Evolutionary conservation across 2,888 invertebrate genomes (phyloP), one percentile per base, ranked within the genome.

Genomic region (Cheilosia impressa): DNA sequence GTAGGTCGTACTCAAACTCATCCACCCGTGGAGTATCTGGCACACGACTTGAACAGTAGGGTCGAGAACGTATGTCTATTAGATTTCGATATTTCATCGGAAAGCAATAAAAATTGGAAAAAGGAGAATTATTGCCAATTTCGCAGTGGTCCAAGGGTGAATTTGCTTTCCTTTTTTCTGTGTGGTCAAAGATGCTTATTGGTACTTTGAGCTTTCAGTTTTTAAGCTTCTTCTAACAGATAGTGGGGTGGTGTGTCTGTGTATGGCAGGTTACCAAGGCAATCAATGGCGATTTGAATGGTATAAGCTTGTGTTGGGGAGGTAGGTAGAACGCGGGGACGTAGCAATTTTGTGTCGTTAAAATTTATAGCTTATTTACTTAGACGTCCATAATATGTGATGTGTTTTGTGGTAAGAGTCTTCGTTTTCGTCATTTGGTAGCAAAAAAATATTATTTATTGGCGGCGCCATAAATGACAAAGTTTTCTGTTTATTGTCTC

Each of bases 91-190:
- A 82, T 82, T 82, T 82, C 82, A 82, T 71, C 69, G 69, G 77
- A 71, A 77, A 72, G 71, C 77, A 82, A 82, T 82, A 82, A 82
- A 82, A 82, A 82, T 60, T 76, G 57, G 52, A 65, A 65, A 80
- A 76, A 82, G 72, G 66, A 82, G 82, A 76, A 82, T 82, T 82
- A 77, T 82, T 77, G 76, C 63, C 76, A 81, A 81, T 81, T 81
- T 81, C 69, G 34, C 58, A 63, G 57, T 31, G 80, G 80, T 80
- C 62, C 60, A 17, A 50, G 45, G 77, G 43, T 43, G 62, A 41
- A 41, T 52, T 71, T 71, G 15, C 15, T 27, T 57, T 15, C 15
- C 9, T 24, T 24, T 52, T 4, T 10, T n/a, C 13, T 47, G 7
- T n/a, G 41, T 41, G 73, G 63, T 63, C 55, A 73, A 62, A 22